Evolutionary conservation across 2,797 vertebrate species (phyloP).

Genomic region (Alcedo quadribrachys): DNA sequence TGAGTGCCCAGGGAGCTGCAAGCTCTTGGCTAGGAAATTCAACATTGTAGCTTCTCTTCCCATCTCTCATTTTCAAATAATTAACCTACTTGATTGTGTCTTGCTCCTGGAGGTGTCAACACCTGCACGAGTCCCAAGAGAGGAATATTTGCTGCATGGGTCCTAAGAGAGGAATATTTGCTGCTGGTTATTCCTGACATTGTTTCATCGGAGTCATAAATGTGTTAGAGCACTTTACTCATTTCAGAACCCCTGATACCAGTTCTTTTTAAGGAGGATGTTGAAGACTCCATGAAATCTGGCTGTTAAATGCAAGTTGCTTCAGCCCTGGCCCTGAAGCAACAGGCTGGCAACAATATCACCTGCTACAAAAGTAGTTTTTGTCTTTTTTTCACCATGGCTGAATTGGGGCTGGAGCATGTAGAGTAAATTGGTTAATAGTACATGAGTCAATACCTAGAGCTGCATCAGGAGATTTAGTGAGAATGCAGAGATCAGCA

Average conservation of each 20-base stretch:
- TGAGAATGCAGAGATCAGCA: neutral
- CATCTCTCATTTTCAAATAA: neutral
- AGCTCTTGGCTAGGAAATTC: neutral
- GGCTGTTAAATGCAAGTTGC: neutral
- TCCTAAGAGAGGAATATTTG: neutral
- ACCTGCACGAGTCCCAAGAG: neutral
- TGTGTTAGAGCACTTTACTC: neutral
- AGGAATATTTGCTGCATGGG: neutral
- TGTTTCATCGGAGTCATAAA: neutral
- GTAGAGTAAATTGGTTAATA: neutral
- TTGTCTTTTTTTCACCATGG: neutral
- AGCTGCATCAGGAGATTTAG: neutral
- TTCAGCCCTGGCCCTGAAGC: neutral
- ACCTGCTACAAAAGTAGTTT: neutral
- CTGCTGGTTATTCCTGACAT: neutral
- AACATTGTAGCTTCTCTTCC: neutral
- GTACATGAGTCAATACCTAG: neutral
- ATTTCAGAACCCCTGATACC: neutral
- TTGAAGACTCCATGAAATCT: neutral
- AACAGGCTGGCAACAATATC: neutral
- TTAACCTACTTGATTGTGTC: neutral
- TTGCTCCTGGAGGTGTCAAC: neutral
- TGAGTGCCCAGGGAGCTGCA: slow-evolving; percentile 36
- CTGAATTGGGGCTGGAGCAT: neutral
- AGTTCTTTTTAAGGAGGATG: neutral